A percentile compares a stretch with the other conserved stretches of the same genome.
Conservation (phyloP, 2,113 vertebrate species). For the Otus sunia region DNA sequence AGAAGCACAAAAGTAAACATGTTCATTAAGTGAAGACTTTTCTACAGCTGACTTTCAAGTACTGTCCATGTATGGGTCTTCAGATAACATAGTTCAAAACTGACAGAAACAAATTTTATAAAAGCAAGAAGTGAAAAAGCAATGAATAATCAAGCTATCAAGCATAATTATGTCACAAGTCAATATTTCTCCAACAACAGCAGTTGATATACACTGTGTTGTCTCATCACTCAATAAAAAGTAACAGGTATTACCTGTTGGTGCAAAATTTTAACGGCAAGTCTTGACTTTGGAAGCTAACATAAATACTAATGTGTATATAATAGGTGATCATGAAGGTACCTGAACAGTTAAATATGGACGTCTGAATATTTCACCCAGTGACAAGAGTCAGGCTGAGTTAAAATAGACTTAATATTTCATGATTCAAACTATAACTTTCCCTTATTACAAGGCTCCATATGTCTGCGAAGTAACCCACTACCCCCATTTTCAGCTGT, state of each 20-base stretch:
- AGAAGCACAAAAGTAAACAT: background rate
- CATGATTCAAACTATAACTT: background rate
- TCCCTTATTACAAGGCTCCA: background rate
- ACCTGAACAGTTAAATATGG: background rate
- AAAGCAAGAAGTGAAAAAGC: background rate
- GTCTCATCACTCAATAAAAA: background rate
- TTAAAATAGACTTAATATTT: background rate
- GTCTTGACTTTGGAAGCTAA: background rate
- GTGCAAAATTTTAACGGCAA: background rate
- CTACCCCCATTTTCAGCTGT: background rate
- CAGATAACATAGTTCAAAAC: background rate
- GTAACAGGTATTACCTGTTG: background rate
- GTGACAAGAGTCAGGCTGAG: background rate
- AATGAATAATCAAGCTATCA: background rate
- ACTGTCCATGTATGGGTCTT: background rate
- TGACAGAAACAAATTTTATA: background rate
- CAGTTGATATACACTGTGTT: background rate
- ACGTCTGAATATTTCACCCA: background rate
- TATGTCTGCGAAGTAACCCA: background rate
- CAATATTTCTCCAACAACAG: background rate
- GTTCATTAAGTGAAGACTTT: background rate
- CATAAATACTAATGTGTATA: rapidly evolving
- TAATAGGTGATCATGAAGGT: background rate
- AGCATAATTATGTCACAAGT: background rate
- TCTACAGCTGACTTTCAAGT: background rate